These are phyloP conservation scores for Mormyrops attenuatus DNA, from an alignment of 2,797 vertebrate genomes.

Conservation along the genomic window DNA sequence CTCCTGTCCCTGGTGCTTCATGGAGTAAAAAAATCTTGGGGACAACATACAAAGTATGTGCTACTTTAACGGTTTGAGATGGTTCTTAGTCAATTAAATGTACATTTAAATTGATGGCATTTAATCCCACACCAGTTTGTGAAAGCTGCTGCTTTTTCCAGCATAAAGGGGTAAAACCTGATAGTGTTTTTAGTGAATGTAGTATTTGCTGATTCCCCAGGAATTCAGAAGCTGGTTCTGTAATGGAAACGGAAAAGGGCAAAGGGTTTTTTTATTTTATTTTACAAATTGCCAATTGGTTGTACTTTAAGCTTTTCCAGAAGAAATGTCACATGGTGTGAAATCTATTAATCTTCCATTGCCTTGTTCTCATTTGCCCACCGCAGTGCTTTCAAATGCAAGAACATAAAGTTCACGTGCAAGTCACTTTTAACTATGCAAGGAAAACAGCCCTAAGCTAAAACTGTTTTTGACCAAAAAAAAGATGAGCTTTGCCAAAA, in stretches of 20 bases:
- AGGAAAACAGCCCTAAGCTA: background rate
- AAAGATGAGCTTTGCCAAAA: background rate
- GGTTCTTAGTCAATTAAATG: background rate
- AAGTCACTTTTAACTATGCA: background rate
- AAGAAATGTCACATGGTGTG: background rate
- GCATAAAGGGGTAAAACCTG: conserved; percentile 3
- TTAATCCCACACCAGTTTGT: background rate
- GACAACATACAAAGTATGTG: background rate
- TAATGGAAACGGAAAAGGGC: background rate
- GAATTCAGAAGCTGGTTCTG: background rate
- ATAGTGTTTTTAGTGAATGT: background rate
- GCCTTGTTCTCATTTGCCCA: background rate
- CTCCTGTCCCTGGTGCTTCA: background rate
- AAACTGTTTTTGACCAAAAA: background rate
- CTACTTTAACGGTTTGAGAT: background rate
- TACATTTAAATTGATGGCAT: background rate
- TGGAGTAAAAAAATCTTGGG: background rate
- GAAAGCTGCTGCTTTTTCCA: background rate
- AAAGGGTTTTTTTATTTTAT: background rate
- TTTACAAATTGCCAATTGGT: background rate
- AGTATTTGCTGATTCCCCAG: background rate
- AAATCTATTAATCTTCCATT: background rate
- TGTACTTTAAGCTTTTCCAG: background rate
- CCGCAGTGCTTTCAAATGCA: background rate
- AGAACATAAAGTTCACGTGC: background rate